Base-by-base conservation (phyloP, 2,888 invertebrate genomes). In the Ecdyonurus torrentis region DNA sequence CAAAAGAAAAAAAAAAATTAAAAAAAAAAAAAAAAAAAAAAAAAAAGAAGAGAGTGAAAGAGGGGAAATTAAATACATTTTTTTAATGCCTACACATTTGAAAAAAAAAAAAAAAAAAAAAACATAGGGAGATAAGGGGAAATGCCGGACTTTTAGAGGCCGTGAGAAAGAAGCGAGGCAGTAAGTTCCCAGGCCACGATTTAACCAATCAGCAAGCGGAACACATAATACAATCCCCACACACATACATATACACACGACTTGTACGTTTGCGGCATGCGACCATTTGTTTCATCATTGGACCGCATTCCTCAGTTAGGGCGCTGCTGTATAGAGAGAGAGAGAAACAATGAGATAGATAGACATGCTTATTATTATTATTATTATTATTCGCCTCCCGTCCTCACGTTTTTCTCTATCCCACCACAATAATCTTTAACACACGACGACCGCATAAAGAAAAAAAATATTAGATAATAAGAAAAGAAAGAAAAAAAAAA, bases 121-220 rank as follows among this genome's bases (percentile, higher is more conserved):
- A 37, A 5, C 37, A 37, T 37, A 37, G 37, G 37, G 37, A 37
- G 37, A 15, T 37, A 15, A 37, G 37, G 37, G 37, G 37, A 37
- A 37, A 37, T 37, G 37, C 37, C 37, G 55, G 55, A 55, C 55
- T 55, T 55, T 55, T 55, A 55, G 55, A 55, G 55, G 55, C 55
- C 55, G 55, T 55, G 55, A 55, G 55, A 55, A 55, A 55, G 7
- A 55, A 55, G 15, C 20, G 55, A n/a, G 55, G 55, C 55, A 55
- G 55, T n/a, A n/a, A 55, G 55, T 55, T 55, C 55, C 55, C 55
- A 55, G 22, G 55, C 5, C 55, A 22, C 7, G 20, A 7, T 7
- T n/a, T 22, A 55, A 22, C 55, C 55, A 55, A 55, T 55, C 55
- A 55, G 19, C 37, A 37, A 37, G 37, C 37, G 37, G 37, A 55